Conservation (phyloP, 2,797 vertebrate genomes). For the Falco peregrinus region DNA sequence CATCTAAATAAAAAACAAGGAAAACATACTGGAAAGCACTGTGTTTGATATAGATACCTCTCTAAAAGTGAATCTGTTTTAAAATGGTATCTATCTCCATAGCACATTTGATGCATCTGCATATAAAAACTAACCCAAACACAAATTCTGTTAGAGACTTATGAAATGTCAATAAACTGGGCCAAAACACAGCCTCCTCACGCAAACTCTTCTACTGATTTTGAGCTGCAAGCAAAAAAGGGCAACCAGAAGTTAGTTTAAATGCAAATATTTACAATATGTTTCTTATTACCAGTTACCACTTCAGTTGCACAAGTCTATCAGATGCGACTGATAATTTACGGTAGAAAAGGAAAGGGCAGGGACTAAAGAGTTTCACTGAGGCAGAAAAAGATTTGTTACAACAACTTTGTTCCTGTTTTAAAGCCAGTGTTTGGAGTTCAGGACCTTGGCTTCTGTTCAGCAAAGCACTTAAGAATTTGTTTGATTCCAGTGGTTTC, state of each 20-base stretch:
- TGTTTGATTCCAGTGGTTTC: constrained; percentile 37
- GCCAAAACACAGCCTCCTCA: not conserved
- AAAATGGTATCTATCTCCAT: not conserved
- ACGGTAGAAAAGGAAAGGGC: not conserved
- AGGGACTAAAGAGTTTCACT: not conserved
- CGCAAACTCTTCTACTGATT: not conserved
- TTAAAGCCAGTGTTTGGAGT: not conserved
- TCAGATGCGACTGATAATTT: not conserved
- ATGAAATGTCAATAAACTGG: not conserved
- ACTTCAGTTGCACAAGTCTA: not conserved
- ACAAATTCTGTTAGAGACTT: fast-evolving
- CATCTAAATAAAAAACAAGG: not conserved
- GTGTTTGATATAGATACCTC: not conserved
- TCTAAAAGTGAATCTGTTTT: not conserved
- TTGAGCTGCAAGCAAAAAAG: not conserved
- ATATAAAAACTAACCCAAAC: not conserved
- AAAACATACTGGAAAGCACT: not conserved
- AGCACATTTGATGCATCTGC: not conserved
- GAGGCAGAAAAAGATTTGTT: not conserved
- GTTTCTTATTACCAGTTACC: not conserved
- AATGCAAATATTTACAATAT: not conserved
- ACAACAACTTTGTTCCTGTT: not conserved
- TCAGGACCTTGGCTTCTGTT: constrained; percentile 25
- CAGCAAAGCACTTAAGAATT: constrained; percentile 36
- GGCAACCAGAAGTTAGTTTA: not conserved